Evolutionary conservation across 1,140 invertebrate genomes (phyloP).

Genomic region (Trichogramma pretiosum): DNA sequence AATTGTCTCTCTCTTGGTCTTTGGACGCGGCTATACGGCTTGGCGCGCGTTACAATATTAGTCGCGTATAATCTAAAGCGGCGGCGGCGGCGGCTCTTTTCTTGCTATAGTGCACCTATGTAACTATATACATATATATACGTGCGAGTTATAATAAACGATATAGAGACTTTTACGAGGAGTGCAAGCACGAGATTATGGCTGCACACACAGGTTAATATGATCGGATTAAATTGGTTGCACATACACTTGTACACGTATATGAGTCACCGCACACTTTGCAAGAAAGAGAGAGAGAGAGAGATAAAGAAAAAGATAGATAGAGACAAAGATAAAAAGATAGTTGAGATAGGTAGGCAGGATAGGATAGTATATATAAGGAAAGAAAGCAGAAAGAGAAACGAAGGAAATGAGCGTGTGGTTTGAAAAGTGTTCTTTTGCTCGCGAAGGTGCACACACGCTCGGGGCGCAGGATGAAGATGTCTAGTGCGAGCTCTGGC

Average conservation of each 20-base stretch:
- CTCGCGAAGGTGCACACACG: neutral
- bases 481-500: constrained; percentile 40
- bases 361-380: no score
- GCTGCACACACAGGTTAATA: constrained; percentile 18
- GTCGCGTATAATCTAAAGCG: neutral
- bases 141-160: no score
- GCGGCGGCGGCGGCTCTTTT: no score
- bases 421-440: neutral
- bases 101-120: no score
- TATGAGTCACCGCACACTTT: no score
- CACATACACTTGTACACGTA: constrained; percentile 3
- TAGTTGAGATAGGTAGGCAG: neutral
- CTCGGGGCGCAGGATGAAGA: constrained; percentile 45
- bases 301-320: constrained; percentile 4
- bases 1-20: no score
- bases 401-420: constrained; percentile 1
- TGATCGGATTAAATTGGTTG: constrained; percentile 20
- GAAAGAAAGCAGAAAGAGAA: neutral
- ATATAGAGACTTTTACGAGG: constrained; percentile 12
- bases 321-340: constrained; percentile 6
- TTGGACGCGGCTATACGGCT: no score
- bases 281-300: no score
- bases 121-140: no score
- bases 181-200: no score
- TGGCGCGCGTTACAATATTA: no score